These are phyloP conservation scores for Dendropsophus ebraccatus DNA, from an alignment of 2,113 vertebrate species.

Conservation along the genomic window DNA sequence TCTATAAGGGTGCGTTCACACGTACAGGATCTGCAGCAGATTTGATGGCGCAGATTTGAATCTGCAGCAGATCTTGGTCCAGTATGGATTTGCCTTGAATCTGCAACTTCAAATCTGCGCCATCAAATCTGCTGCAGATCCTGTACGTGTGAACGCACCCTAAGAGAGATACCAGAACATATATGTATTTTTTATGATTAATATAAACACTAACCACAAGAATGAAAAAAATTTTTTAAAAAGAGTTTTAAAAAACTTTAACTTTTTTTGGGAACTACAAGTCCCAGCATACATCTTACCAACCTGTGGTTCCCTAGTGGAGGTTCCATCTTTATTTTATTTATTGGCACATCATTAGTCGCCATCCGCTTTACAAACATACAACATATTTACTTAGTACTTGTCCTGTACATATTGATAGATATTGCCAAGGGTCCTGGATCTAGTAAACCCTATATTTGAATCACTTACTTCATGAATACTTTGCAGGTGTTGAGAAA, in stretches of 20 bases:
- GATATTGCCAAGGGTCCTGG: neutral
- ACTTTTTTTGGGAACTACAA: neutral
- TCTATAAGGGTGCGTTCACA: no score
- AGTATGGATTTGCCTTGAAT: no score
- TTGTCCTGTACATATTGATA: neutral
- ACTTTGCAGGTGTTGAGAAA: conserved; percentile 6
- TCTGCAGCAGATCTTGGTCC: no score
- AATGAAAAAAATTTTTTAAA: no score
- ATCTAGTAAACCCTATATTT: neutral
- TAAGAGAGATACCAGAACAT: neutral
- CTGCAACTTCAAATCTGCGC: no score
- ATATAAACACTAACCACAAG: neutral
- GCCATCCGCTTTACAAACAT: neutral
- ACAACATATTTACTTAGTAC: neutral
- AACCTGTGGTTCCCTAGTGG: neutral
- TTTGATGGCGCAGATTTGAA: no score
- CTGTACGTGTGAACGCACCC: no score
- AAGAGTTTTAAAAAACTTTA: no score
- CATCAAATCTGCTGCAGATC: no score
- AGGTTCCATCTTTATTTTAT: neutral
- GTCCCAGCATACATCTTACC: neutral
- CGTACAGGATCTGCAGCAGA: no score
- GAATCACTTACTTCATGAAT: neutral
- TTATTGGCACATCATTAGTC: neutral
- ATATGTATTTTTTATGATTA: neutral